These are phyloP conservation scores for Sphinx pinastri DNA, from an alignment of 2,888 invertebrate genomes.

Conservation along the genomic window DNA sequence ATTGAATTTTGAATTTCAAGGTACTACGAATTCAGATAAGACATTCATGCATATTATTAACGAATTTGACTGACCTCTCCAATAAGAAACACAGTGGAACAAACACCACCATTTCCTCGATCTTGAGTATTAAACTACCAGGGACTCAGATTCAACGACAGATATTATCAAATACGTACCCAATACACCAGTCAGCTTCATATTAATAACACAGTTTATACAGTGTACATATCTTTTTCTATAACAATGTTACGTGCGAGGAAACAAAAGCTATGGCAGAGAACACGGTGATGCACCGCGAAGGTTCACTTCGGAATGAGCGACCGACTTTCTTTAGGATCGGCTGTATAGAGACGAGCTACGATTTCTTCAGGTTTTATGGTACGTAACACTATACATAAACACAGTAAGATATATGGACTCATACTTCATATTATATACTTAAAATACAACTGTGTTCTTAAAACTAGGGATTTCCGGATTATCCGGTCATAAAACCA, in stretches of 20 bases:
- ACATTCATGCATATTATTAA: no score
- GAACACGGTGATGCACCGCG: conserved; percentile 7
- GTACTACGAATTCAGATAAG: no score
- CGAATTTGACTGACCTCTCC: no score
- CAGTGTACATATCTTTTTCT: neutral
- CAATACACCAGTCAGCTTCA: conserved; percentile 33
- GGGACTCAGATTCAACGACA: no score
- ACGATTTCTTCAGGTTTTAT: neutral
- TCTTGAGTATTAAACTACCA: no score
- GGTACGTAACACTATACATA: neutral
- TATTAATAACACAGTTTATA: conserved; percentile 33
- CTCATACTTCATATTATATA: no score
- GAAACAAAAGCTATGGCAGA: neutral
- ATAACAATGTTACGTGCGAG: neutral
- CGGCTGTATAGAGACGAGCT: neutral
- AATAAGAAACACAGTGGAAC: no score
- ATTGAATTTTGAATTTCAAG: no score
- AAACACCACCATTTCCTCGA: no score
- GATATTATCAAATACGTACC: conserved; percentile 29
- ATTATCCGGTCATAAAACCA: no score
- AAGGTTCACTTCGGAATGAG: conserved; percentile 6
- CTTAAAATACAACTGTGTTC: no score
- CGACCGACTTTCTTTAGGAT: neutral
- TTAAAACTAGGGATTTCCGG: no score
- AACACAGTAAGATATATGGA: neutral